Evolutionary conservation across 2,113 vertebrate genomes (phyloP).

Genomic region (Haemorhous mexicanus): DNA sequence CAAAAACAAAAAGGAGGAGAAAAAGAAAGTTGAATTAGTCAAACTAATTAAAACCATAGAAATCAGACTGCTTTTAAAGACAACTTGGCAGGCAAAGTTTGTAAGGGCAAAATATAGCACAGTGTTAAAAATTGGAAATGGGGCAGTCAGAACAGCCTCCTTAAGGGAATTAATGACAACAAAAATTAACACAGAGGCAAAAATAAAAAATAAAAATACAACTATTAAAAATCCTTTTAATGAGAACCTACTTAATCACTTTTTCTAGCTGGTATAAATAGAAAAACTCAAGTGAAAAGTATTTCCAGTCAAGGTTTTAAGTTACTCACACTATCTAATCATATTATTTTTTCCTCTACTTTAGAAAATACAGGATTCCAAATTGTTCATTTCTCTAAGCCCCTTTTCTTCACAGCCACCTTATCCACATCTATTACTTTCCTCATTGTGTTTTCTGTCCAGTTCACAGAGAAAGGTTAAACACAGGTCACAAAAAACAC

Average conservation of each 20-base stretch:
- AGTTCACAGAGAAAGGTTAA: not conserved
- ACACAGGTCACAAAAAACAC: not conserved
- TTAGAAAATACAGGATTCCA: not conserved
- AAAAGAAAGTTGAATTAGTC: not conserved
- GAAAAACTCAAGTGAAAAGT: not conserved
- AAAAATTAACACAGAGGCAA: not conserved
- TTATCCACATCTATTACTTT: not conserved
- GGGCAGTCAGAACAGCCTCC: not conserved
- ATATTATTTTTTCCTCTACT: not conserved
- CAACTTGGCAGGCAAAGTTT: not conserved
- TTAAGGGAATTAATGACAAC: not conserved
- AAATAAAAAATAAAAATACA: not conserved
- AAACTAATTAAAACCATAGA: not conserved
- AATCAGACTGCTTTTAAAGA: not conserved
- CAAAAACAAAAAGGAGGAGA: fast-evolving
- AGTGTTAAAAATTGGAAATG: not conserved
- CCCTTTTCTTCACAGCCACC: not conserved
- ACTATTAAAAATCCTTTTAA: not conserved
- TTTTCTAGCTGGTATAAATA: not conserved
- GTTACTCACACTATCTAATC: not conserved
- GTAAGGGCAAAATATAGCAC: not conserved
- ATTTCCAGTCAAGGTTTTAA: not conserved
- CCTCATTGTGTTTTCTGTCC: not conserved
- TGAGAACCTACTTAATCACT: not conserved
- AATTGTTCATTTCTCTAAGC: not conserved